Evolutionary conservation across 2,888 invertebrate genomes (phyloP).

Genomic region (Cybosia mesomella): DNA sequence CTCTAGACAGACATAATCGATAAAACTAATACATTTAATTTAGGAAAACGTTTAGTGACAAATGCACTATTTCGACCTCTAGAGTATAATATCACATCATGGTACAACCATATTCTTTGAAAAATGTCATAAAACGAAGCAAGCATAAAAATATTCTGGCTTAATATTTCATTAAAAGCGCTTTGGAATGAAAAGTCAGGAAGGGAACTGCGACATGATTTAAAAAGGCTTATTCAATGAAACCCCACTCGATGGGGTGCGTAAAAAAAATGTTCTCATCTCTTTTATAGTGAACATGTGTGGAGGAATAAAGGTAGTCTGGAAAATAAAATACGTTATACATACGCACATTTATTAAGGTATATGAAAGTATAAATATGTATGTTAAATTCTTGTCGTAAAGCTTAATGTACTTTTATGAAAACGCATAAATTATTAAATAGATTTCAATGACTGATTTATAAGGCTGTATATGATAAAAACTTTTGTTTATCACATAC

Average conservation of each 20-base stretch:
- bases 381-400: neutral
- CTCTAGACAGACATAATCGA: too few relatives aligned
- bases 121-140: neutral
- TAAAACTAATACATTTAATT: neutral
- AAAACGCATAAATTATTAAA: too few relatives aligned
- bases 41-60: neutral
- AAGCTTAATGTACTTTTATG: too few relatives aligned
- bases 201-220: constrained; percentile 24
- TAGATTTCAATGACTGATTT: too few relatives aligned
- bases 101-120: neutral
- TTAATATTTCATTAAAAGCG: constrained; percentile 22
- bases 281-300: constrained; percentile 13
- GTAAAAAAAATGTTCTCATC: constrained; percentile 18
- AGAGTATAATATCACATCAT: neutral
- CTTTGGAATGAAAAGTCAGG: constrained; percentile 22
- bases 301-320: neutral
- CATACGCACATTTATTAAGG: neutral
- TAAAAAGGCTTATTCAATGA: constrained; percentile 26
- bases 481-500: too few relatives aligned
- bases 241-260: constrained; percentile 19
- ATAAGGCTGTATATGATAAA: too few relatives aligned
- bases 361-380: neutral
- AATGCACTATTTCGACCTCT: neutral
- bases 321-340: constrained; percentile 9
- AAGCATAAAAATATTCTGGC: constrained; percentile 8